Evolutionary conservation across 2,888 invertebrate genomes (phyloP).

Genomic region (Digitonthophagus gazella): DNA sequence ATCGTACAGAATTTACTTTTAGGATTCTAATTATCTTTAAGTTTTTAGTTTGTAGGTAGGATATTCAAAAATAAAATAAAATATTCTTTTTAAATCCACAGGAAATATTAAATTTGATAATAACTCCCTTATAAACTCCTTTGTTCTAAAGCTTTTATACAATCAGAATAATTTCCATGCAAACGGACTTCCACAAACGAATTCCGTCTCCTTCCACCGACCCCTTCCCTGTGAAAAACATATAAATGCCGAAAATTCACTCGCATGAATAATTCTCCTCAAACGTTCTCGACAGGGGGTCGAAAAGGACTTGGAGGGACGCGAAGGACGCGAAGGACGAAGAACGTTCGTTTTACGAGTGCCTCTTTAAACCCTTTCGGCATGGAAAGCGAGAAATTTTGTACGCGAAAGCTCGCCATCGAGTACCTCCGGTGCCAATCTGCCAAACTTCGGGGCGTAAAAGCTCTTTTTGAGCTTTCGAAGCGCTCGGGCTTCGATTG

Average conservation of each 20-base stretch:
- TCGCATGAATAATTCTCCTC: background rate
- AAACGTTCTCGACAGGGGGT: background rate
- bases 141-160: too few relatives aligned
- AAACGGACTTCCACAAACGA: background rate
- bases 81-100: too few relatives aligned
- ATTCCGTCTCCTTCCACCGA: background rate
- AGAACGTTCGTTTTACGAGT: background rate
- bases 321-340: background rate
- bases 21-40: too few relatives aligned
- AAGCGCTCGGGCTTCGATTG: too few relatives aligned
- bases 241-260: background rate
- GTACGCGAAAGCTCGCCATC: background rate
- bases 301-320: background rate
- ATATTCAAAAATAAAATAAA: too few relatives aligned
- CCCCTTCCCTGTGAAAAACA: background rate
- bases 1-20: too few relatives aligned
- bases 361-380: background rate
- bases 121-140: too few relatives aligned
- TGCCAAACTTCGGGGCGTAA: too few relatives aligned
- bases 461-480: too few relatives aligned
- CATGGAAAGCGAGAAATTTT: background rate
- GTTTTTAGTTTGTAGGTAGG: too few relatives aligned
- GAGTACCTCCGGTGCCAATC: too few relatives aligned
- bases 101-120: too few relatives aligned
- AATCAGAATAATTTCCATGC: background rate